Evolutionary conservation across 1,140 invertebrate species (phyloP), one percentile per base, ranked within the genome.

Genomic region (Bombus soroeensis): DNA sequence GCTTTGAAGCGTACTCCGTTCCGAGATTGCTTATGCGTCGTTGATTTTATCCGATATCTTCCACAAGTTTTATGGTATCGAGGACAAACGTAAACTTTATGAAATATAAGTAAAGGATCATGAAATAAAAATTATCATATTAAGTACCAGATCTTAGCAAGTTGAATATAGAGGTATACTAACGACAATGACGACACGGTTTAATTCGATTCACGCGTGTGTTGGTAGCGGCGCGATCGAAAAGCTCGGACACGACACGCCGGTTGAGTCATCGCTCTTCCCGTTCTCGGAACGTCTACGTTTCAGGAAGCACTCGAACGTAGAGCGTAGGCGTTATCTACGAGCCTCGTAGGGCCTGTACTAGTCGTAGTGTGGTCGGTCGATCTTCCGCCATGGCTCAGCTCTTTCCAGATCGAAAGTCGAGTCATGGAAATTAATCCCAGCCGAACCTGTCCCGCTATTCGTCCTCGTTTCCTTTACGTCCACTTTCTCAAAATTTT

Each of bases 291-390:
- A 78, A 76, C 74, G 77, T 53, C 39, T 59, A 18, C 64, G 80
- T 71, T 68, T 77, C 47, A 59, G 41, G 53, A 87, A 68, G 71
- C 64, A 64, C 53, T 77, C 62, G 64, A 75, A 70, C 47, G 9
- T 37, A 47, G 70, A 75, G 43, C 66, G 73, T 81, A 81, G 77
- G 59, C 66, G 39, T 88, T 81, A 88, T 88, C 75, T 77, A 88
- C 68, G 82, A 81, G 12, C n/a, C 57, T 76, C 34, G 57, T 53
- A 41, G 15, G 71, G 70, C 72, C 39, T 43, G 41, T 71, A 28
- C 28, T 4, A 15, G 12, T 15, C 62, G 66, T 72, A 10, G 28
- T 68, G 10, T 71, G 25, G 68, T 39, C 59, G 73, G 79, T 68
- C 66, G 41, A 85, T 59, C 34, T 47, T 73, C 72, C 64, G 39